Evolutionary conservation across 2,797 vertebrate genomes (phyloP).

Genomic region (Graptemys geographica): DNA sequence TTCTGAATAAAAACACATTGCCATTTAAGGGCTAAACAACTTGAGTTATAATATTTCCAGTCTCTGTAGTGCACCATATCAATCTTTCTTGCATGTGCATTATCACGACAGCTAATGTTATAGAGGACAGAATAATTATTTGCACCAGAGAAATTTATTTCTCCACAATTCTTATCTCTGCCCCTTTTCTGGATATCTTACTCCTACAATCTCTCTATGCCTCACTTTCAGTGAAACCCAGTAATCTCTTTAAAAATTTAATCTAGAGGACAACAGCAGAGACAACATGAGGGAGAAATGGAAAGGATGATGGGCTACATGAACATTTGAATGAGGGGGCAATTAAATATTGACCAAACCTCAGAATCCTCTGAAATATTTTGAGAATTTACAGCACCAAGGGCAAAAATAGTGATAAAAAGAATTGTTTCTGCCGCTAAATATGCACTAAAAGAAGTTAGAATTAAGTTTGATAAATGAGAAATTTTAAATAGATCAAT

Average conservation of each 20-base stretch:
- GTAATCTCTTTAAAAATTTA: conserved; percentile 89
- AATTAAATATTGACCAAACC: neutral
- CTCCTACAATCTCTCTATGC: conserved; percentile 69
- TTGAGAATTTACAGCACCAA: neutral
- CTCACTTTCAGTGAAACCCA: conserved; percentile 73
- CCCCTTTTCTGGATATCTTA: conserved; percentile 82
- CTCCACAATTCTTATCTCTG: conserved; percentile 85
- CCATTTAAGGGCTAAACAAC: neutral
- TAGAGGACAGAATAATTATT: conserved; percentile 85
- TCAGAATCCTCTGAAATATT: neutral
- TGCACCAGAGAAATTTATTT: conserved; percentile 81
- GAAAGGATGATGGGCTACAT: conserved; percentile 50
- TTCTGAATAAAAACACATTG: neutral
- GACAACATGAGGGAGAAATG: conserved; percentile 65
- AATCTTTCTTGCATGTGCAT: conserved; percentile 83
- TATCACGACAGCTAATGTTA: conserved; percentile 85
- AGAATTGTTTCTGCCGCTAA: neutral
- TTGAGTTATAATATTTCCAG: conserved; percentile 71
- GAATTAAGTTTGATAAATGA: neutral
- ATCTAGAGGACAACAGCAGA: conserved; percentile 86
- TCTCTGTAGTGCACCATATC: conserved; percentile 72
- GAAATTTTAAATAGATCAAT: neutral
- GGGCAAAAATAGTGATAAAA: neutral
- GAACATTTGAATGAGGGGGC: conserved; percentile 28
- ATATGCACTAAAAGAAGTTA: neutral